These are phyloP conservation scores for Phocoena sinus DNA, from an alignment of 2,113 vertebrate species.

Conservation along the genomic window DNA sequence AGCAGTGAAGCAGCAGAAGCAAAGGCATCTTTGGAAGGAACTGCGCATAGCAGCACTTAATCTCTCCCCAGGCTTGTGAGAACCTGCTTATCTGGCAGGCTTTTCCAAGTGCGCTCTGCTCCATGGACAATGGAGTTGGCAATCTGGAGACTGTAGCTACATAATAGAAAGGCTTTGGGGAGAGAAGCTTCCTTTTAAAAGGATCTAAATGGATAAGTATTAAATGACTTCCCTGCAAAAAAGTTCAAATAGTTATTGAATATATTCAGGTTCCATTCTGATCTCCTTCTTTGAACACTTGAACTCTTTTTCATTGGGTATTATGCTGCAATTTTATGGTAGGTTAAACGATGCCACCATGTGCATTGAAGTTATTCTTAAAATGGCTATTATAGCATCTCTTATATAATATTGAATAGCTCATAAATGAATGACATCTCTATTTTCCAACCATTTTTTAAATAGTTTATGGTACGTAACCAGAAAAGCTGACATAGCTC, in stretches of 20 bases:
- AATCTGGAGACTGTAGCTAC: conserved; percentile 36
- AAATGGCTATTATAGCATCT: conserved; percentile 39
- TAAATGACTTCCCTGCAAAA: conserved; percentile 55
- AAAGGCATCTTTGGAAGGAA: conserved; percentile 55
- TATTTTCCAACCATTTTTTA: conserved; percentile 10
- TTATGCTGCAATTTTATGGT: conserved; percentile 58
- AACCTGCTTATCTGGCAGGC: conserved; percentile 66
- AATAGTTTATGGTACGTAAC: background rate
- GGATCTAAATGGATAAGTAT: conserved; percentile 54
- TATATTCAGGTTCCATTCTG: conserved; percentile 47
- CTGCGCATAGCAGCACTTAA: conserved; percentile 26
- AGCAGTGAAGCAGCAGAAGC: conserved; percentile 32
- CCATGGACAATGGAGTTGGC: conserved; percentile 53
- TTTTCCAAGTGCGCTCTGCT: conserved; percentile 47
- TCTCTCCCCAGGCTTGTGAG: conserved; percentile 70
- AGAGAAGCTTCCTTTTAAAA: conserved; percentile 52
- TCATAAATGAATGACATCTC: conserved; percentile 16
- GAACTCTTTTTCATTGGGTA: conserved; percentile 12
- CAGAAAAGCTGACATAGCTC: background rate
- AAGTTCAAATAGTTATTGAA: conserved; percentile 40
- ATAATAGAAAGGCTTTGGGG: conserved; percentile 55
- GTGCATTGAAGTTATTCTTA: conserved; percentile 42
- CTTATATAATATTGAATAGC: background rate
- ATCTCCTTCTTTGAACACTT: conserved; percentile 47
- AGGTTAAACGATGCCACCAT: background rate